A percentile compares a stretch with the other conserved stretches of the same genome.
Evolutionary conservation across 2,888 invertebrate species (phyloP).

Genomic region (Tetranychus truncatus): DNA sequence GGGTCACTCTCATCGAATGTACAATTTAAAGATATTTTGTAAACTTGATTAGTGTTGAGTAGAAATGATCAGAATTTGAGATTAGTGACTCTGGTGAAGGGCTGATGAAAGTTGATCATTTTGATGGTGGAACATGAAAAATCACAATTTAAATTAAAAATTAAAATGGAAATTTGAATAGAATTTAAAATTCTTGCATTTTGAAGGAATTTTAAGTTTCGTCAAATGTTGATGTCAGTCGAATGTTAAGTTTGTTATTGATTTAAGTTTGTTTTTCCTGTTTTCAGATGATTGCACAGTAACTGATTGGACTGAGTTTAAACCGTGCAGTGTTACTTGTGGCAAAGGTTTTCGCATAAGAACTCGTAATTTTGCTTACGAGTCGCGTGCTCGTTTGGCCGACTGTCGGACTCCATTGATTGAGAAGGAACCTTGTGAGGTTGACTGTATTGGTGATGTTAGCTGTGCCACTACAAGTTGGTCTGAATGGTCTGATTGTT

Average conservation of each 20-base stretch:
- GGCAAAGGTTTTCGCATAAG: constrained; percentile 49
- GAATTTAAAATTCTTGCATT: neutral
- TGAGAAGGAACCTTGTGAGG: constrained; percentile 60
- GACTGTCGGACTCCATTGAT: constrained; percentile 48
- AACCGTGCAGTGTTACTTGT: constrained; percentile 26
- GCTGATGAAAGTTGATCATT: too few species aligned
- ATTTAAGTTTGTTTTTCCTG: neutral
- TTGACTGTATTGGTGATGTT: constrained; percentile 25
- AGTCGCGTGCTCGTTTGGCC: constrained; percentile 51
- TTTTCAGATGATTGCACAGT: constrained; percentile 26
- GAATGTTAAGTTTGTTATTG: neutral
- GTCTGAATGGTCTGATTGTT: constrained; percentile 38
- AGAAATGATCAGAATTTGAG: too few species aligned
- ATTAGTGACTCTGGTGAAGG: too few species aligned
- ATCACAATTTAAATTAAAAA: too few species aligned
- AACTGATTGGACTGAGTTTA: constrained; percentile 28
- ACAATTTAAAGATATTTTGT: too few species aligned
- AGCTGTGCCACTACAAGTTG: constrained; percentile 36
- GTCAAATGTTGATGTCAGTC: neutral
- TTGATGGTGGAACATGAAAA: too few species aligned
- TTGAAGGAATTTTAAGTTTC: constrained; percentile 14
- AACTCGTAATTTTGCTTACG: constrained; percentile 35
- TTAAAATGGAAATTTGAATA: too few species aligned
- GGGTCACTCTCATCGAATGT: too few species aligned
- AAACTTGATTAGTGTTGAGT: too few species aligned